Evolutionary conservation across 1,140 invertebrate genomes (phyloP).

Genomic region (Maconellicoccus hirsutus): DNA sequence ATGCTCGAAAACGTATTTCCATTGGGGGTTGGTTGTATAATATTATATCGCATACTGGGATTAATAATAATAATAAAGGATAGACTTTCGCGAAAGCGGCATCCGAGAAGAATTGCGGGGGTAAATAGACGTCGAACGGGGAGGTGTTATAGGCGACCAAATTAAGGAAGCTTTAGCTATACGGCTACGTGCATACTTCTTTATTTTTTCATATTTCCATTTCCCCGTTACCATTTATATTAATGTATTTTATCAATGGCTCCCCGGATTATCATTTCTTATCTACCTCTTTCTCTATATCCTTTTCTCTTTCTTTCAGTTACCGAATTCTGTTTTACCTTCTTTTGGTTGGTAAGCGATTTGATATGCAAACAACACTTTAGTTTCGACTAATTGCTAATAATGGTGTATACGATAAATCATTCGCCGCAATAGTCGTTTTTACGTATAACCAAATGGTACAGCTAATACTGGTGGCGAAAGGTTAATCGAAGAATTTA

Average conservation of each 20-base stretch:
- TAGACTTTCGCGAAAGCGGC: constrained; percentile 28
- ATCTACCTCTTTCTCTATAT: constrained; percentile 17
- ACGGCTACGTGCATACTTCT: constrained; percentile 29
- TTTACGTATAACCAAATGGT: too few species aligned
- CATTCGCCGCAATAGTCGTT: too few species aligned
- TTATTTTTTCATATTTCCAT: constrained; percentile 35
- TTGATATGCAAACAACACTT: background rate
- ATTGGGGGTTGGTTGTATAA: constrained; percentile 22
- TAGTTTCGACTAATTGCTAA: background rate
- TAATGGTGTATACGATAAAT: background rate
- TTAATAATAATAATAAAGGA: constrained; percentile 32
- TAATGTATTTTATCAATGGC: constrained; percentile 34
- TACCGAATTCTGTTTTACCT: background rate
- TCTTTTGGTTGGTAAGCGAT: background rate
- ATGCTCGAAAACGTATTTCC: constrained; percentile 21
- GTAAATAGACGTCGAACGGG: constrained; percentile 18
- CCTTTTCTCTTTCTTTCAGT: background rate
- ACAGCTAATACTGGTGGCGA: too few species aligned
- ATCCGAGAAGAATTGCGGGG: constrained; percentile 7
- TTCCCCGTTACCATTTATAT: constrained; percentile 33
- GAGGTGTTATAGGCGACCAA: constrained; percentile 26
- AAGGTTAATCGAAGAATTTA: too few species aligned
- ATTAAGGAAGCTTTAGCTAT: constrained; percentile 30
- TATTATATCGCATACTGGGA: constrained; percentile 29
- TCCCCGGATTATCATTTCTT: constrained; percentile 33